Evolutionary conservation across 1,140 invertebrate genomes (phyloP).

Genomic region (Schlechtendalia chinensis): DNA sequence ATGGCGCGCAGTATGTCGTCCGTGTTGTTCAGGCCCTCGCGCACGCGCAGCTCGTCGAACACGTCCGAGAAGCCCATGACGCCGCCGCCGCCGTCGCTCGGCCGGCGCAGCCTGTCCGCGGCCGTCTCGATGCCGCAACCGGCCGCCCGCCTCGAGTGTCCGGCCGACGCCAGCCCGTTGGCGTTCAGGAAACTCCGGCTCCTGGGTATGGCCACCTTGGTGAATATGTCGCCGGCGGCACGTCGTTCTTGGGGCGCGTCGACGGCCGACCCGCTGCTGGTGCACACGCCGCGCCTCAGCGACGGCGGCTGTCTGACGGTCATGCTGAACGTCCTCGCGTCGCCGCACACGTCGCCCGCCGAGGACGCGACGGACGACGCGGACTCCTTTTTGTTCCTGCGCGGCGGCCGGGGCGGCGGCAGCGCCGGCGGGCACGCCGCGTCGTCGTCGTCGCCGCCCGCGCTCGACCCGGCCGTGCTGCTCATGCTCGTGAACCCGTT

Average conservation of each 20-base stretch:
- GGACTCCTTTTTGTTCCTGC: not conserved
- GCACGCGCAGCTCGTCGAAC: conserved; percentile 77
- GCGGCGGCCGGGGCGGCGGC: conserved; percentile 21
- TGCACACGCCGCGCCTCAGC: too few relatives aligned
- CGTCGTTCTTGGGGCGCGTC: too few relatives aligned
- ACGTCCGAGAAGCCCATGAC: conserved; percentile 75
- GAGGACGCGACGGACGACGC: not conserved
- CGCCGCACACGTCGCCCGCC: not conserved
- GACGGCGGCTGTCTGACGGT: conserved; percentile 16
- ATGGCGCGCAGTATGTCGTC: conserved; percentile 85
- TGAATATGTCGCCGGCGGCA: conserved; percentile 67
- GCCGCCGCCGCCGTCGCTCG: conserved; percentile 50
- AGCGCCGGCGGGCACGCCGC: not conserved
- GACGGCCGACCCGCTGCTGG: too few relatives aligned
- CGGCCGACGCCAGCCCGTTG: conserved; percentile 61
- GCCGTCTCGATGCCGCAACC: conserved; percentile 24
- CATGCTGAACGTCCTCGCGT: conserved; percentile 21
- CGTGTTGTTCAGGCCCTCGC: conserved; percentile 80
- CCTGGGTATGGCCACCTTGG: conserved; percentile 77
- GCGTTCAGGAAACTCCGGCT: conserved; percentile 79
- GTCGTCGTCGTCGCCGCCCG: not conserved
- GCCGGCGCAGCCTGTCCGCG: not conserved
- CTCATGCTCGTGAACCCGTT: conserved; percentile 36
- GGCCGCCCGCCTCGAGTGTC: conserved; percentile 21
- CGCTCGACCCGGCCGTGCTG: conserved; percentile 25